phyloP scores from a whole-genome alignment of 2,113 vertebrate genomes.

The Bostrychus sinensis region DNA sequence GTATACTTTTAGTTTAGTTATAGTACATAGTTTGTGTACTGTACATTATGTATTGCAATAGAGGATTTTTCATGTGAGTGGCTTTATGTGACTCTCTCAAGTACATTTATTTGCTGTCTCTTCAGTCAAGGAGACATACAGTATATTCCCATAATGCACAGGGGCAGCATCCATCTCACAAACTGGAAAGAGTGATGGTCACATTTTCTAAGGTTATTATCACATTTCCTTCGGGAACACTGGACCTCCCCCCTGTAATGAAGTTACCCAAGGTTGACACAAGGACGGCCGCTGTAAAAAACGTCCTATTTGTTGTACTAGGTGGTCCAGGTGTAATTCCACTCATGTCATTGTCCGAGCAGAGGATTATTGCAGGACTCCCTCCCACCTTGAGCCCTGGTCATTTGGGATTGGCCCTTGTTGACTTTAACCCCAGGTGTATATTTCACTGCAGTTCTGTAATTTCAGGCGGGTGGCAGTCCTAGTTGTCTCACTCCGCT shows the following conservation, averaged over 20 bases:
- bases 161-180: constrained; percentile 20
- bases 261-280: constrained; percentile 53
- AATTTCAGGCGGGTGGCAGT: constrained; percentile 67
- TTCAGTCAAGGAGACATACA: constrained; percentile 37
- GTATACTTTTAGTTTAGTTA: too few species aligned
- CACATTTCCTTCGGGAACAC: constrained; percentile 29
- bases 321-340: constrained; percentile 58
- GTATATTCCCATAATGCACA: constrained; percentile 54
- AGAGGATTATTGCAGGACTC: constrained; percentile 33
- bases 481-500: constrained; percentile 14
- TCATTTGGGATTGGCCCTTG: constrained; percentile 30
- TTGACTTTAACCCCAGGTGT: constrained; percentile 50
- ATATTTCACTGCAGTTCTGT: constrained; percentile 74
- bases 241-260: constrained; percentile 23
- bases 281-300: constrained; percentile 40
- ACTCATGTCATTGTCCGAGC: constrained; percentile 49
- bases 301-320: constrained; percentile 14
- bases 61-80: background rate
- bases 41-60: background rate
- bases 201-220: constrained; percentile 46
- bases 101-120: constrained; percentile 21
- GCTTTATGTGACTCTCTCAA: constrained; percentile 16
- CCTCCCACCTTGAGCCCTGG: constrained; percentile 12
- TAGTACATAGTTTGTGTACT: too few species aligned
- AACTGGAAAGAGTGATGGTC: constrained; percentile 30